Base-by-base conservation (phyloP, 2,888 invertebrate species). In the Rapana venosa region DNA sequence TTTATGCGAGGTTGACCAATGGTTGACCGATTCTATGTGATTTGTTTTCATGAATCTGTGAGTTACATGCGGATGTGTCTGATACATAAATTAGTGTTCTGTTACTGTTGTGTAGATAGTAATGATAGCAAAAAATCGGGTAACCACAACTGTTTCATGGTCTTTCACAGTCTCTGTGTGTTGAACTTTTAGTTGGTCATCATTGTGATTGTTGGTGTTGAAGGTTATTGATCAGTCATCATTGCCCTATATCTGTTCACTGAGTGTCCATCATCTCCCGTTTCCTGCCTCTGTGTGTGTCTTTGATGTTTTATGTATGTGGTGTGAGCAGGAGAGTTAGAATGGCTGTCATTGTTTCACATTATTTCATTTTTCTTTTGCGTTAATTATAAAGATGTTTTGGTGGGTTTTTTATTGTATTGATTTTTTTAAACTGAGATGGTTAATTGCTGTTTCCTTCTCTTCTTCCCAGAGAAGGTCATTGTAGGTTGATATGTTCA, bases 31-130 rank as follows among this genome's bases (percentile, higher is more conserved):
- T 83, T 6, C 22, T 47, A 22, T 83, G 81, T 83, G 36, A 83
- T 11, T 79, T 83, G 81, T 26, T 83, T 8, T 47, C 36, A 26
- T 83, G 81, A 83, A 26, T 36, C 81, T 83, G 81, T 83, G 81
- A 83, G 22, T 26, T 83, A 22, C 47, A 83, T 83, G 36, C 36
- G 81, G 36, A 83, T 83, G 47, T 83, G 32, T 32, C 22, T 35
- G 79, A 35, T 79, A 35, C 36, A 47, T 36, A 26, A 8, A 74
- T n/a, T 11, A 47, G 47, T 47, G 26, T 47, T 83, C 22, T 83
- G 81, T 83, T 83, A 47, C 81, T 83, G 81, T 83, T 83, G 81
- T 83, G 81, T 83, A 83, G 81, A 83, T 83, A 83, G 20, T 47
- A 83, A 5, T 22, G 20, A 20, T 17, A 32, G 77, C 15, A 79